Percentiles rank a stretch among this genome's conserved stretches.
These are phyloP conservation scores for Caranx melampygus DNA, from an alignment of 2,113 vertebrate species.

Conservation along the genomic window DNA sequence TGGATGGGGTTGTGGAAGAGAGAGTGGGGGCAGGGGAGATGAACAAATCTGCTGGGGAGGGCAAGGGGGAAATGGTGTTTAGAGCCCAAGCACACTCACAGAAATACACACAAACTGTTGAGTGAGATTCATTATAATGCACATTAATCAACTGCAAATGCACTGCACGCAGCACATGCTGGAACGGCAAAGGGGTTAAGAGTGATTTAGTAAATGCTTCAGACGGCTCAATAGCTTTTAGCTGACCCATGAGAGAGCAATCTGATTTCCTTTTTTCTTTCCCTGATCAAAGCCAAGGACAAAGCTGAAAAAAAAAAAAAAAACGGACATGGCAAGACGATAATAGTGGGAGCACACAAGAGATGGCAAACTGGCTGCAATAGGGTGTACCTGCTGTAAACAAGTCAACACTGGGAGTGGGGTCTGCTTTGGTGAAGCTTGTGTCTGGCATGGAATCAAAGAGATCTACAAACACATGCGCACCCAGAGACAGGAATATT, in stretches of 20 bases:
- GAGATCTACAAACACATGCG: slow-evolving; percentile 92
- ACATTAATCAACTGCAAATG: slow-evolving; percentile 33
- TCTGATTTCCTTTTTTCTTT: slow-evolving; percentile 40
- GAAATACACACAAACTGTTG: slow-evolving; percentile 12
- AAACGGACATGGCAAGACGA: slow-evolving; percentile 36
- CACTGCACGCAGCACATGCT: slow-evolving; percentile 65
- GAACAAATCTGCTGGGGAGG: slow-evolving; percentile 89
- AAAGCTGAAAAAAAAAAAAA: slow-evolving; percentile 28
- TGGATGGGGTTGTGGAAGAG: slow-evolving; percentile 88
- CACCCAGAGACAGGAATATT: slow-evolving; percentile 81
- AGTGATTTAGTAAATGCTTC: slow-evolving; percentile 40
- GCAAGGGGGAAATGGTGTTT: slow-evolving; percentile 78
- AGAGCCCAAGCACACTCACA: slow-evolving; percentile 30
- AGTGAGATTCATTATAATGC: slow-evolving; percentile 43
- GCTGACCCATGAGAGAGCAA: slow-evolving; percentile 42
- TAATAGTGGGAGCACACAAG: slow-evolving; percentile 34
- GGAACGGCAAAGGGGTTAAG: slow-evolving; percentile 27
- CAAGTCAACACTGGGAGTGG: slow-evolving; percentile 91
- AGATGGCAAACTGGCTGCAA: slow-evolving; percentile 28
- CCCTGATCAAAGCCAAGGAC: slow-evolving; percentile 58
- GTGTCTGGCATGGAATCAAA: slow-evolving; percentile 92
- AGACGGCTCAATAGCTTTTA: slow-evolving; percentile 56
- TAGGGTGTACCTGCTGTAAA: slow-evolving; percentile 92
- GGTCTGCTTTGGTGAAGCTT: slow-evolving; percentile 85
- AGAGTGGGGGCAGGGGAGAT: slow-evolving; percentile 88